A percentile compares a stretch with the other conserved stretches of the same genome.
phyloP scores from a whole-genome alignment of 2,113 vertebrate genomes.

The Heptranchias perlo region DNA sequence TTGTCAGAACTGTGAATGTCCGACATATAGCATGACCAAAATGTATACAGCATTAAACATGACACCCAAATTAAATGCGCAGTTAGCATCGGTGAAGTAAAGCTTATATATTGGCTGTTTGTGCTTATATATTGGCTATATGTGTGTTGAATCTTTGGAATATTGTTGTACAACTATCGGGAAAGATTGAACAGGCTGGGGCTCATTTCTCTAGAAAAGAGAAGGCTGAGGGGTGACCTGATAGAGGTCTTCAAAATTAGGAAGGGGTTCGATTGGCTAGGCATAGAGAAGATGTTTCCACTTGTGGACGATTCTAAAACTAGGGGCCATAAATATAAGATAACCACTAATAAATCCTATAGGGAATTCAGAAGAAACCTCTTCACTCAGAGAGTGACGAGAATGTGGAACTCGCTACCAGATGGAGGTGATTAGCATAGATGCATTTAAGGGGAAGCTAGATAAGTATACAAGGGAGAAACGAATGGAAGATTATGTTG shows the following conservation, averaged over 20 bases:
- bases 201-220: not conserved
- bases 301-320: not conserved
- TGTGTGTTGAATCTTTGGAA: not conserved
- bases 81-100: not conserved
- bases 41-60: not conserved
- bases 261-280: not conserved
- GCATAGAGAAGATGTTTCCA: not conserved
- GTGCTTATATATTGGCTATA: not conserved
- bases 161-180: not conserved
- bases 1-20: not conserved
- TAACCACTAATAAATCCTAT: not conserved
- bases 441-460: not conserved
- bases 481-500: not conserved
- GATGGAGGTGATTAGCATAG: not conserved
- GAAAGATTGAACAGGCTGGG: not conserved
- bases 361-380: not conserved
- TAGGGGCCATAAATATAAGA: not conserved
- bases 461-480: not conserved
- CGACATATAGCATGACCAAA: not conserved
- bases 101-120: not conserved
- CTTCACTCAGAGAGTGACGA: too few species aligned
- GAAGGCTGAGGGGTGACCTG: not conserved
- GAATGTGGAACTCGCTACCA: not conserved
- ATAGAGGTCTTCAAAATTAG: not conserved
- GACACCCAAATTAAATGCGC: not conserved